Base-by-base conservation (phyloP, 2,888 invertebrate genomes). In the Andrena minutula region DNA sequence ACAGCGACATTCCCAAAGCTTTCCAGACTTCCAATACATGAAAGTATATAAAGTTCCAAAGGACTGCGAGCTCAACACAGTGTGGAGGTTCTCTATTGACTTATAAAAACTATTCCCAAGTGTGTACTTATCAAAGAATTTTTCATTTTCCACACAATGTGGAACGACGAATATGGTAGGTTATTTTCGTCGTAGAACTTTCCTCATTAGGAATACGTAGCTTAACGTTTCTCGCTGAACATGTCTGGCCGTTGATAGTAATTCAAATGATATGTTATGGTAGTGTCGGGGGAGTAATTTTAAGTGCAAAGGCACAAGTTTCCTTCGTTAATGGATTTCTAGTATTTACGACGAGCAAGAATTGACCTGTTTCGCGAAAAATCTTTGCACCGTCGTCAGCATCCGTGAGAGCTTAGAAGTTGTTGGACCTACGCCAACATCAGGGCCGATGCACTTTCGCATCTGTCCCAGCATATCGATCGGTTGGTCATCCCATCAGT, bases 381-480 rank as follows among this genome's bases (percentile, higher is more conserved):
- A 69, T 63, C 70, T 75, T 70, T 60, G 58, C 64, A 47, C 30
- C 35, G 58, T 68, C 74, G 78, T 78, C 74, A 66, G 53, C 69
- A 58, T 69, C 64, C 61, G 68, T 23, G 64, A 78, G 72, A 81
- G 65, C 56, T 64, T 41, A 69, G 49, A 85, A 84, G 81, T 68
- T 64, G 69, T 77, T 85, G 85, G 80, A 86, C 80, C 77, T 72
- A 65, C 41, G 76, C 86, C 86, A 85, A 75, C 77, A 66, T 75
- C 75, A 75, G 66, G 86, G 86, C 76, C 80, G 84, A 86, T 86
- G 85, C 86, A 86, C 76, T 80, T 85, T 84, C 84, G 80, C 74
- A 85, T 85, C 77, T 80, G 84, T 84, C 72, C 84, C 66, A 76
- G 51, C 69, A 76, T 79, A 83, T 85, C 86, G 86, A 85, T 80